Conservation (phyloP, 2,113 vertebrate species). For the Archocentrus centrarchus region DNA sequence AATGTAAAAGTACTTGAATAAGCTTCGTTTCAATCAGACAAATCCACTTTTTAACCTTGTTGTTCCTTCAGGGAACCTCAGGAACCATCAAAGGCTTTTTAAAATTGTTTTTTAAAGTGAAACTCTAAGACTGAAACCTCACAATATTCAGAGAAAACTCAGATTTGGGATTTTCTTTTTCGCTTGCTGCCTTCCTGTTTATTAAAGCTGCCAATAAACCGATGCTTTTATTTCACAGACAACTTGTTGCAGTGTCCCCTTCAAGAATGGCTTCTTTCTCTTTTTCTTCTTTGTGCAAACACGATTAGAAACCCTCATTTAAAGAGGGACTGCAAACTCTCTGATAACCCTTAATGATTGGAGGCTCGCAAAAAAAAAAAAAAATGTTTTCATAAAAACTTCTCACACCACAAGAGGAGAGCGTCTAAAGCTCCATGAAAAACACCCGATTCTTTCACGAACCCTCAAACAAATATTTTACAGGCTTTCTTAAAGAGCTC, state of each 20-base stretch:
- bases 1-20: neutral
- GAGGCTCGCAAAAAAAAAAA: neutral
- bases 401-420: neutral
- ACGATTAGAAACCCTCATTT: neutral
- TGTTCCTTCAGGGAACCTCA: neutral
- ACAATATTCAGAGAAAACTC: neutral
- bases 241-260: too few relatives aligned
- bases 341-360: neutral
- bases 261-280: too few relatives aligned
- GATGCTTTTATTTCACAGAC: neutral
- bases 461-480: neutral
- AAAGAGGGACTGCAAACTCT: neutral
- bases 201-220: too few relatives aligned
- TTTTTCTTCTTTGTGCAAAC: neutral
- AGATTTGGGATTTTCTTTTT: neutral
- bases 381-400: neutral
- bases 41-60: neutral
- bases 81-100: neutral
- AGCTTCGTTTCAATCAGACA: neutral
- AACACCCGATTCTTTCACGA: neutral
- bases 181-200: neutral
- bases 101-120: too few relatives aligned
- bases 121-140: neutral
- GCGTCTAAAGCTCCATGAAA: too few relatives aligned
- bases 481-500: neutral